Percentiles rank a stretch among this genome's conserved stretches.
phyloP scores from a whole-genome alignment of 2,797 vertebrate genomes.

The Oreonectes daqikongensis region DNA sequence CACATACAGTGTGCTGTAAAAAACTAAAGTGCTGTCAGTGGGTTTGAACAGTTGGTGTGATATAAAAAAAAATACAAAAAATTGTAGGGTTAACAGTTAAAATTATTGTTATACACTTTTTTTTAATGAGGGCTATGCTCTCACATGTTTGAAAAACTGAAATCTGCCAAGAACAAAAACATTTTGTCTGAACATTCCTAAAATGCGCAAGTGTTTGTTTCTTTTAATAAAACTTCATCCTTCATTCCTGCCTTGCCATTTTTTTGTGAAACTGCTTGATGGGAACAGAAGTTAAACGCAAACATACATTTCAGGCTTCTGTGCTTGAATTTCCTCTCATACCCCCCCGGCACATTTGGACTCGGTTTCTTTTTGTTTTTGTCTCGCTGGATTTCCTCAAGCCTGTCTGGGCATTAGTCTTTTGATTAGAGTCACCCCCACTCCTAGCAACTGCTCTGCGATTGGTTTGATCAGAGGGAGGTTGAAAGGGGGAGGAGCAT shows the following conservation, averaged over 20 bases:
- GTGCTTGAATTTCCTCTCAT: conserved; percentile 52
- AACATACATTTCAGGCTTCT: conserved; percentile 1
- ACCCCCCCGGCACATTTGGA: conserved; percentile 57
- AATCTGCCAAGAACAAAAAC: background rate
- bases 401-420: conserved; percentile 30
- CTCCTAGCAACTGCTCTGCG: conserved; percentile 78
- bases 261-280: background rate
- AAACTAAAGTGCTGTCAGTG: too few relatives aligned
- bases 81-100: too few relatives aligned
- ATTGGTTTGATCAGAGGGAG: conserved; percentile 72
- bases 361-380: conserved; percentile 65
- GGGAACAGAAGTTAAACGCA: conserved; percentile 4
- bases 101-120: too few relatives aligned
- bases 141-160: background rate
- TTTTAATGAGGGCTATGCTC: background rate
- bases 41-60: too few relatives aligned
- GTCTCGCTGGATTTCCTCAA: conserved; percentile 58
- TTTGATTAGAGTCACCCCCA: conserved; percentile 43
- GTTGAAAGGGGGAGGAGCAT: conserved; percentile 62
- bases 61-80: too few relatives aligned
- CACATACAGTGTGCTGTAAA: too few relatives aligned
- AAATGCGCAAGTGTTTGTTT: background rate
- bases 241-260: background rate
- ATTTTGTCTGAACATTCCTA: background rate
- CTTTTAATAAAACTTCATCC: background rate